These are phyloP conservation scores for Peromyscus nudipes DNA, from an alignment of 2,797 vertebrate species.

Conservation along the genomic window DNA sequence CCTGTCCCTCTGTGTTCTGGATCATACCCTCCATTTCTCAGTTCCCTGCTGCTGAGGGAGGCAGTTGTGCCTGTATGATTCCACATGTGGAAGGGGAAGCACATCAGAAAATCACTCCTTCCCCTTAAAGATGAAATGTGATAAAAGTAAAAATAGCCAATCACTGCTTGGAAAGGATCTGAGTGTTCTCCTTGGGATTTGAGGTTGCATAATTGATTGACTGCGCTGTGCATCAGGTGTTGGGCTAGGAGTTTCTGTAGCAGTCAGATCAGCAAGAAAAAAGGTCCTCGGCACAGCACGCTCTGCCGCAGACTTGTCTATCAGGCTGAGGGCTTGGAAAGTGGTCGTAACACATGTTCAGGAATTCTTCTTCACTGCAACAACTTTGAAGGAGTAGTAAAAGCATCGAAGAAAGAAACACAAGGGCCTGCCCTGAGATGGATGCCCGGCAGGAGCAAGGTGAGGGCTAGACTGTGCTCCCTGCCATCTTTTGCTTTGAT, in stretches of 20 bases:
- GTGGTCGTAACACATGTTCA: neutral
- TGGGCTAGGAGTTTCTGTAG: neutral
- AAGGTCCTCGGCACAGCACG: neutral
- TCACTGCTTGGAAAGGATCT: neutral
- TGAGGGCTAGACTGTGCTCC: accelerated
- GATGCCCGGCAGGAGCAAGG: no score
- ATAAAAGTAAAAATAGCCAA: neutral
- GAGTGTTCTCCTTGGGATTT: neutral
- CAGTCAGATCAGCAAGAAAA: neutral
- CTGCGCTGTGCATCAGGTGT: no score
- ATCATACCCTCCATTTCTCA: no score
- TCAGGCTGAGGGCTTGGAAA: neutral
- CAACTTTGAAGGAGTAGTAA: neutral
- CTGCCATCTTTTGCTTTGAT: neutral
- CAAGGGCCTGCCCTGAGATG: neutral
- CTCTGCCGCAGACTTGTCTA: neutral
- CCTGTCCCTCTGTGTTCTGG: neutral
- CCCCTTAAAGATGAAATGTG: neutral
- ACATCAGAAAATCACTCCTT: neutral
- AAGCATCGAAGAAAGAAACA: neutral
- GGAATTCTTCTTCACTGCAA: neutral
- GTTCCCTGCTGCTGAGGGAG: no score
- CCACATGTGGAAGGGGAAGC: neutral
- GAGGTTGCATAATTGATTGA: neutral
- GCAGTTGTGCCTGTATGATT: neutral